Evolutionary conservation across 2,797 vertebrate species (phyloP), one percentile per base, ranked within the genome.

Genomic region (Sandelia bainsii): DNA sequence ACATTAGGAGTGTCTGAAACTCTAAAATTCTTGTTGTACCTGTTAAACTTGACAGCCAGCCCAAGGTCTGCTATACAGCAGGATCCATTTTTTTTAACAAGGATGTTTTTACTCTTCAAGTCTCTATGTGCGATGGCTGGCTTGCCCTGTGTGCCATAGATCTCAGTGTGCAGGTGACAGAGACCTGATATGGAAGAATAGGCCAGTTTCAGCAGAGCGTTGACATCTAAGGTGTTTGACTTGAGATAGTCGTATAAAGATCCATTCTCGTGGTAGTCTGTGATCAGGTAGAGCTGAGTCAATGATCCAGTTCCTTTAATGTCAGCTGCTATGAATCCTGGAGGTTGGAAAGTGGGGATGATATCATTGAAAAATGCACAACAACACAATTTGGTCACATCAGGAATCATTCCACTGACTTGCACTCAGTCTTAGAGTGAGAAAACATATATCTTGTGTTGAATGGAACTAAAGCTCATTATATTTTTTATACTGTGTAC

Each of bases 231-330:
- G 1, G 97, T 98, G 77, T 97, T 98, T 64, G 96, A 97, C 86
- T 97, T 97, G 54, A 99, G 93, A 79, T 99, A 98, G 89, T 99
- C 98, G 13, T 98, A 99, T 32, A 99, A 94, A 0, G 98, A 99
- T 5, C 98, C 98, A 0, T 95, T 98, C 91, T 99, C 98, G 1
- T 99, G 98, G 84, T 99, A 99, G 92, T 99, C 97, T 0, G 98
- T 99, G 85, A 99, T 99, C 40, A 99, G 94, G 85, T 98, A 99
- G 5, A 99, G 87, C 87, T 99, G 98, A 54, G 98, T 99, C 97
- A 97, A 99, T 2, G 98, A 99, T 23, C 98, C 97, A 0, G 98
- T 99, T 23, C 98, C 98, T 91, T 99, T 99, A 74, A 99, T 99
- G 87, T 99, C 98, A 2, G 98, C 97, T 0, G 98, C 98, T 73